Evolutionary conservation across 2,113 vertebrate species (phyloP), one percentile per base, ranked within the genome.

Genomic region (Nannobrachium achirus): DNA sequence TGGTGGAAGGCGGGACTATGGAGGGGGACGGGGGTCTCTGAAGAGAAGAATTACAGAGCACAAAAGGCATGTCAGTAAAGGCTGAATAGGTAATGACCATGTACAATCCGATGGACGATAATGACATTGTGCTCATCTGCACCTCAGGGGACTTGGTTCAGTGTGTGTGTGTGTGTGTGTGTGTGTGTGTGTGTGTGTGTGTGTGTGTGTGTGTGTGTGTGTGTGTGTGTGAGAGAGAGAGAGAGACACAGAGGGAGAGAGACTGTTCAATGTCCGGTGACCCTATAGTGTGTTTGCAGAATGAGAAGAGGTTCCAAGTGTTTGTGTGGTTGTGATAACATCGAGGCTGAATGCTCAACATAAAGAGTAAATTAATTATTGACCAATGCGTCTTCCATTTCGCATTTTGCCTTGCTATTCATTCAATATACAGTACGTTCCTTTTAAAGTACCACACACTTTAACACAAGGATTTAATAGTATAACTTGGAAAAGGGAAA

Each of bases 51-150:
- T 87, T 83, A 86, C 88, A 72, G 83, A 79, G 78, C 88, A 89
- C 90, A 91, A 93, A 92, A 90, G 90, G 78, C 82, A 79, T 62
- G 56, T 82, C 81, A 80, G 80, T 59, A 69, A n/a, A 72, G 76
- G 65, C 79, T 86, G 84, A 92, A 91, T 89, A 72, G 89, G 81
- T 82, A 87, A 87, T 86, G 89, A 82, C 76, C 84, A 78, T 71
- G 60, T 75, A 79, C 84, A 87, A 90, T 89, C 88, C 89, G 75
- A 89, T 91, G 76, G 87, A 90, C 84, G 91, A 91, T 89, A 89
- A 92, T 89, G 82, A 87, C 86, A 91, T 91, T 92, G 91, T 88
- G 78, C 70, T 72, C 69, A 58, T 65, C 72, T 46, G 66, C 67
- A 82, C 84, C 86, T 82, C 75, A 71, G 84, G 88, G 87, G 82